phyloP scores from a whole-genome alignment of 2,888 invertebrate species.

The Chrysolina haemoptera region DNA sequence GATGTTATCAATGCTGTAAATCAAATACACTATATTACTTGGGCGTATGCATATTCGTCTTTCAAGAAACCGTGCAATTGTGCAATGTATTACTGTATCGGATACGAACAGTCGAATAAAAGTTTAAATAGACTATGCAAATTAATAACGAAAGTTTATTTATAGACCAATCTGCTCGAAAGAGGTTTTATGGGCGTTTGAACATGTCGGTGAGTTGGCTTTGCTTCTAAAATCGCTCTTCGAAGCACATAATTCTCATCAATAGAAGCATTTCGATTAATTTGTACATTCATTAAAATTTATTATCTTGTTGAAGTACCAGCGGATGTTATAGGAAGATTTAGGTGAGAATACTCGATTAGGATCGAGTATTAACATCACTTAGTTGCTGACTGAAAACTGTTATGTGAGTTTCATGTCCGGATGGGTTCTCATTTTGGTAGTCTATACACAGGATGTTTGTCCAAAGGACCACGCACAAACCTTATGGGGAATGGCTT shows the following conservation, averaged over 20 bases:
- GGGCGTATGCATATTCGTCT: not conserved
- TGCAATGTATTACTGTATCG: not conserved
- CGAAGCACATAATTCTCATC: conserved; percentile 2
- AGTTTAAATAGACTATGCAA: conserved; percentile 8
- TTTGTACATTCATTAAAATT: conserved; percentile 11
- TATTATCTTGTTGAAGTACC: not conserved
- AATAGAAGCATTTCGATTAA: not conserved
- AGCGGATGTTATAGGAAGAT: not conserved
- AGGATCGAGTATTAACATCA: not conserved
- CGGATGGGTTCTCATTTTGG: too few species aligned
- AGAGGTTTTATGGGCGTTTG: conserved; percentile 17
- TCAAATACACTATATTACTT: too few species aligned
- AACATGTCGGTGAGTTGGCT: conserved; percentile 17
- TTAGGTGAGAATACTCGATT: not conserved
- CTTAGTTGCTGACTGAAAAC: not conserved
- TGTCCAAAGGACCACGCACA: too few species aligned
- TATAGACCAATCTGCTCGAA: not conserved
- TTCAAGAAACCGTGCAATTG: not conserved
- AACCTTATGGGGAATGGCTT: too few species aligned
- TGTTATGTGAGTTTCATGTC: not conserved
- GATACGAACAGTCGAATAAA: conserved; percentile 11
- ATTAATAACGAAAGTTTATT: conserved; percentile 1
- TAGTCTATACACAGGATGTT: too few species aligned
- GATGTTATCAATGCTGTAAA: too few species aligned
- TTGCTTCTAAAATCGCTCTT: conserved; percentile 1